These are phyloP conservation scores for Microcebus ravelobensis DNA, from an alignment of 2,113 vertebrate genomes.

Conservation along the genomic window DNA sequence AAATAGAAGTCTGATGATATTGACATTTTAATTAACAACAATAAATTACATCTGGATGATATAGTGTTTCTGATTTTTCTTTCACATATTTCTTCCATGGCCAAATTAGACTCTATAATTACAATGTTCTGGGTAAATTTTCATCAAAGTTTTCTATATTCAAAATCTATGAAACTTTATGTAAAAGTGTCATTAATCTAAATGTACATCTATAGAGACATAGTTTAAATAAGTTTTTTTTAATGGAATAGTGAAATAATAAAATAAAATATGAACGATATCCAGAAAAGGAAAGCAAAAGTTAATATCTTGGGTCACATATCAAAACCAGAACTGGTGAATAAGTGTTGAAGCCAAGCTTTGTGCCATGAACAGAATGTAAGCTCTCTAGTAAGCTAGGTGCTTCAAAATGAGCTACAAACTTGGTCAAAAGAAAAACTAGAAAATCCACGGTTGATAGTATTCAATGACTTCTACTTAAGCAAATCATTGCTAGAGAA, in stretches of 20 bases:
- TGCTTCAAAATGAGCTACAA: not conserved
- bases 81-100: not conserved
- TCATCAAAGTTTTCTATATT: not conserved
- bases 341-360: not conserved
- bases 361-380: not conserved
- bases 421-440: not conserved
- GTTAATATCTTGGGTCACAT: not conserved
- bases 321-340: not conserved
- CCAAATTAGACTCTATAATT: not conserved
- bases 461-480: not conserved
- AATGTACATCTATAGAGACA: not conserved
- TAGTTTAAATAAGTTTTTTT: not conserved
- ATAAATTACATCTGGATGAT: not conserved
- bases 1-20: not conserved
- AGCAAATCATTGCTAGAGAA: not conserved
- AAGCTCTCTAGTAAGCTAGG: not conserved
- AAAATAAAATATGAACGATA: not conserved
- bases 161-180: not conserved
- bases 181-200: not conserved
- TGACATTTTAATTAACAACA: not conserved
- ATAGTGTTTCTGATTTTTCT: not conserved
- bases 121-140: not conserved
- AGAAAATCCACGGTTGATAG: not conserved
- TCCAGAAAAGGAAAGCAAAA: not conserved
- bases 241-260: not conserved